These are phyloP conservation scores for Cistogaster globosa DNA, from an alignment of 2,888 invertebrate species.

Conservation along the genomic window DNA sequence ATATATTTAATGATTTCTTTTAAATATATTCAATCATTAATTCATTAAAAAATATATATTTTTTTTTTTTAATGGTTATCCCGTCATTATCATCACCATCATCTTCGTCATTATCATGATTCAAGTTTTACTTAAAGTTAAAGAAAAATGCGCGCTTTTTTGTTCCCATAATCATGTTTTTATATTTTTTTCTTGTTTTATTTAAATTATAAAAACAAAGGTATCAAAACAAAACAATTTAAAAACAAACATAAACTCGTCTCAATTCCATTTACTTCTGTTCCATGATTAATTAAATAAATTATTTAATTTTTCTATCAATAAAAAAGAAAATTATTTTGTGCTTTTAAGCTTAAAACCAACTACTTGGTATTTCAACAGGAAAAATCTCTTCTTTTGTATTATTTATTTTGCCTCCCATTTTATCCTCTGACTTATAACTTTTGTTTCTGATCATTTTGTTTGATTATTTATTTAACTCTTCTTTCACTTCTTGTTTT, in stretches of 20 bases:
- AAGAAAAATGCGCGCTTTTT: conserved; percentile 65
- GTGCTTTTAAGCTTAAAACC: background rate
- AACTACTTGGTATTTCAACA: conserved; percentile 22
- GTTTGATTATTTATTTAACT: conserved; percentile 46
- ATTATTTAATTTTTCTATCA: background rate
- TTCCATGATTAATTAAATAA: background rate
- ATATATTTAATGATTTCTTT: background rate
- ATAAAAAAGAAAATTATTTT: too few relatives aligned
- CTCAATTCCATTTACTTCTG: too few relatives aligned
- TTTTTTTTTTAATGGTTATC: background rate
- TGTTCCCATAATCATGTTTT: background rate
- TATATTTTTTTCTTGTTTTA: background rate
- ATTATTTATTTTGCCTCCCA: conserved; percentile 40
- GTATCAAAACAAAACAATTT: conserved; percentile 35
- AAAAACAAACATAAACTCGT: conserved; percentile 43
- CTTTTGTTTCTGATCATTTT: conserved; percentile 41
- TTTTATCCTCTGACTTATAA: conserved; percentile 31
- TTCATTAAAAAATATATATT: background rate
- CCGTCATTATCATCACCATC: background rate
- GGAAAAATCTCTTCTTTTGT: conserved; percentile 43
- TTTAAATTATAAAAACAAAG: conserved; percentile 16
- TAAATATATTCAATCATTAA: too few relatives aligned
- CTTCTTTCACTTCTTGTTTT: conserved; percentile 26
- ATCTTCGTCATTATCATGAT: background rate
- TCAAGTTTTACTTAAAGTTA: background rate